A percentile compares a stretch with the other conserved stretches of the same genome.
phyloP scores from a whole-genome alignment of 1,140 invertebrate species.

The Drosophila orosa region DNA sequence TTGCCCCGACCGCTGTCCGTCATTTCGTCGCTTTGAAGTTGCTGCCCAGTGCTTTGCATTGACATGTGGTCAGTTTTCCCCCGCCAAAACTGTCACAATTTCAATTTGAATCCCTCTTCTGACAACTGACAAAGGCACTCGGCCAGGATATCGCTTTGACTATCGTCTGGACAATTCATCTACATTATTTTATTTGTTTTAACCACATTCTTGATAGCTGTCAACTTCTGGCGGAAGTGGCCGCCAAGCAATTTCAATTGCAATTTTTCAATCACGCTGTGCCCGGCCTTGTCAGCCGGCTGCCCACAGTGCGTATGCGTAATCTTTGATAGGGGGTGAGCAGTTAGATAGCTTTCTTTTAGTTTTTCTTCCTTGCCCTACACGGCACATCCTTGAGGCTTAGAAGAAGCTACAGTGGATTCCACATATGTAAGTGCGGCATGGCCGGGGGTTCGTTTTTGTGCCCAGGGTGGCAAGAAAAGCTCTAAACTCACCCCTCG shows the following conservation, averaged over 20 bases:
- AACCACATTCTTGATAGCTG: constrained; percentile 16
- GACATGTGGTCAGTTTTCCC: constrained; percentile 76
- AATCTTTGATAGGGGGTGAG: background rate
- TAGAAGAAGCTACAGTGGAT: background rate
- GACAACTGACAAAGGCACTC: constrained; percentile 29
- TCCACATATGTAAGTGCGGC: background rate
- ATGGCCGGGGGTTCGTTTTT: background rate
- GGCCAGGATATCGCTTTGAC: constrained; percentile 23
- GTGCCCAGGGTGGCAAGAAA: background rate
- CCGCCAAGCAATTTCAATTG: constrained; percentile 44
- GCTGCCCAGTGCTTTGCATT: constrained; percentile 50
- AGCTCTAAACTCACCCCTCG: constrained; percentile 19
- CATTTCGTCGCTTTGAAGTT: constrained; percentile 77
- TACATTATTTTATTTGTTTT: constrained; percentile 16
- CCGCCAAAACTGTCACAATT: constrained; percentile 55
- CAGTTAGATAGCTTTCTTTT: background rate
- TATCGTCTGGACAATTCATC: constrained; percentile 29
- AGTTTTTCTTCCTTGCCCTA: background rate
- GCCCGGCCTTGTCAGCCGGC: constrained; percentile 24
- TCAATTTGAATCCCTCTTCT: constrained; percentile 25
- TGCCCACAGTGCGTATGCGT: constrained; percentile 49
- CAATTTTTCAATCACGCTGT: constrained; percentile 71
- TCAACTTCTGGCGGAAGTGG: constrained; percentile 29
- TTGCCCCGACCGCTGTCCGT: constrained; percentile 31
- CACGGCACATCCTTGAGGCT: too few species aligned